Percentiles rank a stretch among this genome's conserved stretches.
Conservation (phyloP, 1,140 invertebrate species). For the Caerostris darwini region DNA sequence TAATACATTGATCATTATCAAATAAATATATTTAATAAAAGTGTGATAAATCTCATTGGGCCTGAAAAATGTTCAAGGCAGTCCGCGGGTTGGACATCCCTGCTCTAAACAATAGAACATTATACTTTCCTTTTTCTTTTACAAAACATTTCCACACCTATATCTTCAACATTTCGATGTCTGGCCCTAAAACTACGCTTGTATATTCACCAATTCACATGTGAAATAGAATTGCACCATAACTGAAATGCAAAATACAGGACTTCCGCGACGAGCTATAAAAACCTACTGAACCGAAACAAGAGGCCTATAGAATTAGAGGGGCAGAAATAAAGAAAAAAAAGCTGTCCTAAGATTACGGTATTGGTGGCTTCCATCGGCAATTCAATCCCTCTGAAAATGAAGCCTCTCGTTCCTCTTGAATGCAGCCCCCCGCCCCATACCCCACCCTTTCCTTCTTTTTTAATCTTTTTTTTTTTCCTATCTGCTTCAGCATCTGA, state of each 20-base stretch:
- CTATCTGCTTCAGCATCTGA: conserved; percentile 37
- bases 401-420: conserved; percentile 58
- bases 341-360: conserved; percentile 10
- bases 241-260: conserved; percentile 3
- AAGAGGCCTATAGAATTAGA: conserved; percentile 24
- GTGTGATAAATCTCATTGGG: too few relatives aligned
- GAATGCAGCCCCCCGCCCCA: neutral
- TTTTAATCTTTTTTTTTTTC: conserved; percentile 12
- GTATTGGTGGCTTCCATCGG: conserved; percentile 45
- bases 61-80: too few relatives aligned
- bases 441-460: neutral
- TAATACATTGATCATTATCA: too few relatives aligned
- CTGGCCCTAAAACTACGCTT: too few relatives aligned
- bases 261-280: neutral
- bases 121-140: too few relatives aligned
- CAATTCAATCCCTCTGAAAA: conserved; percentile 73
- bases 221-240: neutral
- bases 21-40: too few relatives aligned
- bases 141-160: too few relatives aligned
- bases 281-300: conserved; percentile 8
- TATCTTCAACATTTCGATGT: too few relatives aligned
- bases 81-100: too few relatives aligned
- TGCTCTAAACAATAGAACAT: too few relatives aligned
- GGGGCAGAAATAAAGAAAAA: neutral
- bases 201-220: too few relatives aligned